phyloP scores from a whole-genome alignment of 2,113 vertebrate species.

The Bothrops jararaca region DNA sequence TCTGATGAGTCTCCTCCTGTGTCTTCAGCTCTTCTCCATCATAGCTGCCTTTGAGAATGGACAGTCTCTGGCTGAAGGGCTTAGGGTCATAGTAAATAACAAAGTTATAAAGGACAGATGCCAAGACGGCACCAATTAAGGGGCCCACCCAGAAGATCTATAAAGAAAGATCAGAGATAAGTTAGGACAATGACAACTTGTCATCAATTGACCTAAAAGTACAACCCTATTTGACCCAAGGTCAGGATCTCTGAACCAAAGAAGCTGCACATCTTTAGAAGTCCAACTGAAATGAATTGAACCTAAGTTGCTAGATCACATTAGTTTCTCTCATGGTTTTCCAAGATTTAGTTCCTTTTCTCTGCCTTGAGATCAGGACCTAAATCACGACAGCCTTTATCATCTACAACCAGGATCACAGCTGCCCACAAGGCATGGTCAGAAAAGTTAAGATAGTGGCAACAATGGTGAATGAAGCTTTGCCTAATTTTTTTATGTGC shows the following conservation, averaged over 20 bases:
- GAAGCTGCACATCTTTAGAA: neutral
- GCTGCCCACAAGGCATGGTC: neutral
- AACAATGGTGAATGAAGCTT: neutral
- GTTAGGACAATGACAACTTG: neutral
- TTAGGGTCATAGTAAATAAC: conserved; percentile 34
- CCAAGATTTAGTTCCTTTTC: neutral
- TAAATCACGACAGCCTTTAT: neutral
- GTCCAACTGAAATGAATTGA: neutral
- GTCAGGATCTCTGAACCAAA: neutral
- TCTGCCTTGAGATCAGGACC: neutral
- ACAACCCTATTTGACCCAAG: too few species aligned
- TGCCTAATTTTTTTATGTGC: neutral
- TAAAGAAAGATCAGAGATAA: neutral
- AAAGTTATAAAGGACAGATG: conserved; percentile 41
- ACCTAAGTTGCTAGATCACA: neutral
- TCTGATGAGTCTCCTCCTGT: neutral
- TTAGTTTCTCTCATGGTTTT: neutral
- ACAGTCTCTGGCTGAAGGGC: conserved; percentile 28
- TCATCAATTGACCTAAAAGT: neutral
- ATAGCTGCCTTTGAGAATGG: conserved; percentile 32
- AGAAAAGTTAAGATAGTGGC: neutral
- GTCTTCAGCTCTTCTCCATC: neutral
- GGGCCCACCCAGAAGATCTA: conserved; percentile 53
- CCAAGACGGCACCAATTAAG: conserved; percentile 26
- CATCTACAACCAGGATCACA: neutral